Base-by-base conservation (phyloP, 92 coral and sea anemone genomes). In the Parazoanthus darwini region DNA sequence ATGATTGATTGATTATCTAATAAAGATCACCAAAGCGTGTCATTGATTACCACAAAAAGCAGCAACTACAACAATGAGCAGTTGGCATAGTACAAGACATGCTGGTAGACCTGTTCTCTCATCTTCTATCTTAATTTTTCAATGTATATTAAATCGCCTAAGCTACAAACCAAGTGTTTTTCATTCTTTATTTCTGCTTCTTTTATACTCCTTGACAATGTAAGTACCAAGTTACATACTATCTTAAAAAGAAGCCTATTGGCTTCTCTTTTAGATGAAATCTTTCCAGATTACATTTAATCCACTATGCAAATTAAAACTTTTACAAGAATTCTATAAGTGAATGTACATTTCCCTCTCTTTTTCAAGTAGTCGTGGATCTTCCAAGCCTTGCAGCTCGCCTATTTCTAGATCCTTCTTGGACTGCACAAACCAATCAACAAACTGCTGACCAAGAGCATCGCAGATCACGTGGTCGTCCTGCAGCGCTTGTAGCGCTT, bases 401-500 rank as follows among this genome's bases (percentile, higher is more conserved):
- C 25, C 26, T 1, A 85, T 72, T 46, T 85, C 88, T 13, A 25
- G 29, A 42, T 73, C 80, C 16, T 72, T 71, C 80, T 85, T 85
- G 15, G 33, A 16, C 67, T 72, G 80, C 44, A 85, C 51, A 46
- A 85, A 85, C 88, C 80, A 85, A 20, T 85, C 88, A 0, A 85
- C 80, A 56, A 85, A 71, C 80, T 85, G 88, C 88, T 85, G 88
- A 75, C 88, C 88, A 38, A 85, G 74, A 26, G 88, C 88, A 11
- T 85, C 68, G 88, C 80, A 46, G 66, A 85, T 85, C 36, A 85
- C 88, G 2, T 29, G 65, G 56, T 85, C 88, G 26, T 72, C 2
- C 9, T 51, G 65, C n/a, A 85, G 14, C 1, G 88, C 80, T 20
- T 85, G 35, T n/a, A 85, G 20, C 63, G 88, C 68, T 54, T 85